Base-by-base conservation (phyloP, 2,113 vertebrate genomes). In the Synchiropus splendidus region DNA sequence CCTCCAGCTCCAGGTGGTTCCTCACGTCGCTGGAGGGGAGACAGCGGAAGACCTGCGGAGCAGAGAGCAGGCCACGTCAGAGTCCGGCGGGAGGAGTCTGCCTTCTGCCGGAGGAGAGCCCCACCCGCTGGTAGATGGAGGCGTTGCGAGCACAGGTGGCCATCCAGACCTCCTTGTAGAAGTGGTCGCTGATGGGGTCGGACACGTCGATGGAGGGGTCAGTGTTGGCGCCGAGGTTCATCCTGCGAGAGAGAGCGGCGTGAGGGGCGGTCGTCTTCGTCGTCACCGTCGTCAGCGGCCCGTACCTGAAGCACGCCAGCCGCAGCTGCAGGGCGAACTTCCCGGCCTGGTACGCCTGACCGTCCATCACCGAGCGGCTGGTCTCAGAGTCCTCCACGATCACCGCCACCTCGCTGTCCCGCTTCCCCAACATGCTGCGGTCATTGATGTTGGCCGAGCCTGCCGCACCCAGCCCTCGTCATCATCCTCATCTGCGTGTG, bases 371-470 rank as follows among this genome's bases (percentile, higher is more conserved):
- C 0, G 92, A 86, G 1, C 80, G 54, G 5, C 90, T 40, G 0
- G 36, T 89, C 61, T 91, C 83, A 0, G 83, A 87, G 81, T 97
- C 95, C 74, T 98, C 86, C 52, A 91, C 83, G 1, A 99, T 82
- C 67, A 99, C 39, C 1, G 93, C 95, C 71, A 97, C 87, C 75
- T 99, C 95, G 1, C 95, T 99, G 87, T 99, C 95, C 37, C 94
- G 68, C 75, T 94, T 98, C 0, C 95, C 95, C 83, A 98, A 84
- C 95, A 99, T 91, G 83, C 94, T 98, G 33, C 95, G 82, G 84
- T 99, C 95, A 1, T 99, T 99, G 72, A 99, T 97, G 84, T 99
- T 99, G 39, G 95, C 94, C 11, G 95, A 99, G 27, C 95, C 95
- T 99, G 48, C 32, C 45, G n/a, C 0, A 13, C 17, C 0, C 11